phyloP scores from a whole-genome alignment of 2,113 vertebrate genomes.

The Helogale parvula region DNA sequence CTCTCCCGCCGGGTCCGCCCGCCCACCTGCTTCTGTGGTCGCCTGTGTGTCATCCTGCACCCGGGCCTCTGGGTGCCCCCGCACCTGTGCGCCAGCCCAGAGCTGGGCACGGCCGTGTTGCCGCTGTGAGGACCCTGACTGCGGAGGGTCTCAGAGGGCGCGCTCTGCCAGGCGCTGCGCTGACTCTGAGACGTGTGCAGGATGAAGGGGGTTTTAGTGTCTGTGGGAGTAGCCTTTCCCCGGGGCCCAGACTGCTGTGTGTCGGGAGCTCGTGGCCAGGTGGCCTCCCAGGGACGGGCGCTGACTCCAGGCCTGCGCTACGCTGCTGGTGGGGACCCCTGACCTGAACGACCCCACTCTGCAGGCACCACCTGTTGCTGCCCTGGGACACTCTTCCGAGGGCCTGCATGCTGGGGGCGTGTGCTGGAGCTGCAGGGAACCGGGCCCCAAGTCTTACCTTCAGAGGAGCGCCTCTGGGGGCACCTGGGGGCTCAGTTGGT shows the following conservation, averaged over 20 bases:
- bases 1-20: background rate
- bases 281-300: background rate
- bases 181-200: rapidly evolving
- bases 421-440: background rate
- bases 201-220: background rate
- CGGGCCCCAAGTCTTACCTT: background rate
- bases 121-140: background rate
- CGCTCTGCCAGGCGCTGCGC: background rate
- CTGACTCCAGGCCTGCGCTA: rapidly evolving
- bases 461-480: background rate
- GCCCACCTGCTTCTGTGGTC: background rate
- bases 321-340: background rate
- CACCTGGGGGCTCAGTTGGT: no score
- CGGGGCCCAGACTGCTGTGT: background rate
- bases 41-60: no score
- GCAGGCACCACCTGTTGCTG: background rate
- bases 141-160: background rate
- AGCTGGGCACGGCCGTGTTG: background rate
- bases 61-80: background rate
- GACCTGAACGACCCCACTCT: background rate
- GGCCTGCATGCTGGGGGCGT: rapidly evolving
- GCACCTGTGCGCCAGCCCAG: background rate
- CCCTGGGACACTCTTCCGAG: background rate
- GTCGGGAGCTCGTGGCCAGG: background rate
- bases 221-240: background rate